Conservation (phyloP, 2,888 invertebrate genomes). For the Lepas anatifera region DNA sequence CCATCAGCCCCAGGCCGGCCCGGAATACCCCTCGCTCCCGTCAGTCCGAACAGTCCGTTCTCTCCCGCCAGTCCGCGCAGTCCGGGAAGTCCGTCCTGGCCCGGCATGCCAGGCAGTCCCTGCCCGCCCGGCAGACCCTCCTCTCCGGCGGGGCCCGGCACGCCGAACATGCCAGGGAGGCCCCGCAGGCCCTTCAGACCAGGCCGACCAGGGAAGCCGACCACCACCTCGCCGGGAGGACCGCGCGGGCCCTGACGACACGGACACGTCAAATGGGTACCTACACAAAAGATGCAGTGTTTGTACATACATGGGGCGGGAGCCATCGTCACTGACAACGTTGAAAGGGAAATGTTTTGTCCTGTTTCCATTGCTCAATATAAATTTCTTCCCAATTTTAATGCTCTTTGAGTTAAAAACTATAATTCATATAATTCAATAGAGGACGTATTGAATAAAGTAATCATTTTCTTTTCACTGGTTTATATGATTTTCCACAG, state of each 20-base stretch:
- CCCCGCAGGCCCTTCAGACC: constrained; percentile 23
- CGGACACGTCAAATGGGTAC: too few relatives aligned
- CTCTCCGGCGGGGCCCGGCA: background rate
- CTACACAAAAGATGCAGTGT: too few relatives aligned
- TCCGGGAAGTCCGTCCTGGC: constrained; percentile 25
- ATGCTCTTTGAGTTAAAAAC: too few relatives aligned
- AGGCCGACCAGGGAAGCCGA: constrained; percentile 25
- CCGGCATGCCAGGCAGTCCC: constrained; percentile 28
- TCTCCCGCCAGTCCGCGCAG: constrained; percentile 23
- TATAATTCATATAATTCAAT: too few relatives aligned
- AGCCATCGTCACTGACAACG: too few relatives aligned
- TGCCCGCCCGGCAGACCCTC: constrained; percentile 41
- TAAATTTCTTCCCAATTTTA: too few relatives aligned
- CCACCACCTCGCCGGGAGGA: constrained; percentile 37
- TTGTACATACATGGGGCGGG: too few relatives aligned
- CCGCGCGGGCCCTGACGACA: constrained; percentile 40
- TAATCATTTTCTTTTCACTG: too few relatives aligned
- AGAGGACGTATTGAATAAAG: too few relatives aligned
- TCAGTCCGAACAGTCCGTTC: constrained; percentile 17
- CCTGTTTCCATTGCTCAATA: too few relatives aligned
- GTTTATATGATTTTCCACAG: too few relatives aligned
- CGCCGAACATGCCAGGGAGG: background rate
- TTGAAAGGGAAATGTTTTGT: too few relatives aligned
- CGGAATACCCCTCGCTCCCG: constrained; percentile 18
- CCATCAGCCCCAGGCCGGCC: constrained; percentile 23